Base-by-base conservation (phyloP, 1,140 invertebrate species). In the Drosophila guanche region DNA sequence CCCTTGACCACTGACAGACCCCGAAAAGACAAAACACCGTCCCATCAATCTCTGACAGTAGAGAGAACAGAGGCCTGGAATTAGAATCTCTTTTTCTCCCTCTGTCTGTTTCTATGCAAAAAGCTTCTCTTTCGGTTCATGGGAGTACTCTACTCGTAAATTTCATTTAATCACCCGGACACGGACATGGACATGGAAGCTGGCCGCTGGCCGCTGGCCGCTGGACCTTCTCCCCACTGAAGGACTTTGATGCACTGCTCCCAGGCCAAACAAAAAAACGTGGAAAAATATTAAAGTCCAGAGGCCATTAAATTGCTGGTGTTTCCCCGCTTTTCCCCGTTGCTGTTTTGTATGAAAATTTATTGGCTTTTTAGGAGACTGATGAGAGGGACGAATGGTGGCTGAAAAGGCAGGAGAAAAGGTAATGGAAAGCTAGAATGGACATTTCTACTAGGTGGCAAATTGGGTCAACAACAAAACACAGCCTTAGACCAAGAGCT, bases 151-250 rank as follows among this genome's bases (percentile, higher is more conserved):
- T 60, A 76, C 79, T 84, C 79, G 79, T 84, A 84, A 84, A 84
- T 84, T 84, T 84, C 76, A 85, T 85, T 84, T 84, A 84, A 84
- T 84, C 80, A 84, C 81, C 74, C 53, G 70, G 73, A 66, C 77
- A 65, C 55, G 33, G 46, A 22, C 25, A 14, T 16, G 40, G 20
- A 57, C 41, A 23, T 41, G 41, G n/a, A n/a, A n/a, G n/a, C n/a
- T n/a, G n/a, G n/a, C n/a, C n/a, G n/a, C n/a, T n/a, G 51, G 16
- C 14, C 2, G 23, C 7, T 27, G 25, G 5, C 3, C 33, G 10
- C 10, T 12, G 33, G 33, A 37, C 33, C 33, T 37, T 12, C 8
- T 37, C 33, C 3, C 33, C 33, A 37, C 10, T 37, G 33, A 14
- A 37, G 65, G 78, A 81, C 80, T 84, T 79, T 84, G 80, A 84